These are phyloP conservation scores for Tachysurus vachellii DNA, from an alignment of 2,113 vertebrate species.

Conservation along the genomic window DNA sequence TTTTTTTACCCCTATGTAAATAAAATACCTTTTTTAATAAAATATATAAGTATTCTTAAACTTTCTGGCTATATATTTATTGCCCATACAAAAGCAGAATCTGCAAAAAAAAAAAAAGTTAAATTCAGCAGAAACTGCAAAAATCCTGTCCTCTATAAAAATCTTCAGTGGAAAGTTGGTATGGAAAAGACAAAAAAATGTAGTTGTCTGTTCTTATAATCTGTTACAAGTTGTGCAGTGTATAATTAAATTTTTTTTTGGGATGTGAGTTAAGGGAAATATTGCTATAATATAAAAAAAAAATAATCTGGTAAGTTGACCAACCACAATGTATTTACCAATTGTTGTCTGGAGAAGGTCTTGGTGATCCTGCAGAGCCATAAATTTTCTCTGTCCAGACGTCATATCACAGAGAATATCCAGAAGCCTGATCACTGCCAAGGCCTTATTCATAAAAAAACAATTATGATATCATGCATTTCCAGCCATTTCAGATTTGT, in stretches of 20 bases:
- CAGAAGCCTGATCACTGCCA: slow-evolving; percentile 82
- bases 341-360: slow-evolving; percentile 79
- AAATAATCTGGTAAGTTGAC: neutral
- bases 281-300: slow-evolving; percentile 4
- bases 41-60: neutral
- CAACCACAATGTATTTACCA: slow-evolving; percentile 73
- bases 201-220: neutral
- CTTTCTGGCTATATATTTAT: neutral
- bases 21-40: neutral
- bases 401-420: slow-evolving; percentile 93
- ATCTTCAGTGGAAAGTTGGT: neutral
- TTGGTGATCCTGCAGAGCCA: slow-evolving; percentile 81
- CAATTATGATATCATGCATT: slow-evolving; percentile 13
- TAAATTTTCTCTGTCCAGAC: slow-evolving; percentile 74
- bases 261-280: neutral
- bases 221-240: neutral
- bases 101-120: too few relatives aligned
- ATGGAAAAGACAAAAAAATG: neutral
- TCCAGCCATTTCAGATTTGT: neutral
- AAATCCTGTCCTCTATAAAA: neutral
- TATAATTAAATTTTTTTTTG: neutral
- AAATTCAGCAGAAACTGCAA: neutral
- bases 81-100: neutral
- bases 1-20: neutral
- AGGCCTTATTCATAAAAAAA: slow-evolving; percentile 75